A percentile compares a stretch with the other conserved stretches of the same genome.
These are phyloP conservation scores for Rhegmatorhina hoffmannsi DNA, from an alignment of 2,113 vertebrate genomes.

Conservation along the genomic window DNA sequence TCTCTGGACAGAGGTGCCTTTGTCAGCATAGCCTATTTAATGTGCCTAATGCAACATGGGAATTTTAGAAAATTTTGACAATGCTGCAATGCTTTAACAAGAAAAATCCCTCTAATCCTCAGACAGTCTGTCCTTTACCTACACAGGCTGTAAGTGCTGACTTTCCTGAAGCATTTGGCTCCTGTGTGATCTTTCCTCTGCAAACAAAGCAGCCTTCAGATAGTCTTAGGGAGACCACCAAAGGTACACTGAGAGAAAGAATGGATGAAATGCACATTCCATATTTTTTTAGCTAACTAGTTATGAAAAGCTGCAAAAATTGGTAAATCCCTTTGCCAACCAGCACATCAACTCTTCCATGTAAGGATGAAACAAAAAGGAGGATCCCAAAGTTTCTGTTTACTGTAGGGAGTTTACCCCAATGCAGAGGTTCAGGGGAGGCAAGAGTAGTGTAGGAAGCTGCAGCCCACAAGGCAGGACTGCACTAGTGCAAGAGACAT, in stretches of 20 bases:
- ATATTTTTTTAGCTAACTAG: not conserved
- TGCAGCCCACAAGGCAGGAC: not conserved
- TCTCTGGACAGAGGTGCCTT: not conserved
- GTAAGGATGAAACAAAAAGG: not conserved
- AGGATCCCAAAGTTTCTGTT: not conserved
- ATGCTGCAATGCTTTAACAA: rapidly evolving
- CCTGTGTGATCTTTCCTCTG: not conserved
- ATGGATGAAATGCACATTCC: not conserved
- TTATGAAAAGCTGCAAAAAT: not conserved
- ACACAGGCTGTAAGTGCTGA: not conserved
- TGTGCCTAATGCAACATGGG: not conserved
- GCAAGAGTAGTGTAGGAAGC: not conserved
- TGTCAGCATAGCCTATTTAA: not conserved
- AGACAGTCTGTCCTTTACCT: not conserved
- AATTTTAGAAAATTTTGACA: not conserved
- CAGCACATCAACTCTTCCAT: not conserved
- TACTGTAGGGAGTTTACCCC: not conserved
- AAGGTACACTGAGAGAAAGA: not conserved
- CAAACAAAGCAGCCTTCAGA: not conserved
- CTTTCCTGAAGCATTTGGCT: not conserved
- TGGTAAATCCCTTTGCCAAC: not conserved
- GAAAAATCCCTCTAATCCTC: not conserved
- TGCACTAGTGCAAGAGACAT: not conserved
- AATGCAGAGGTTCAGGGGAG: not conserved
- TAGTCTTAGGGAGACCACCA: not conserved